Evolutionary conservation across 2,888 invertebrate genomes (phyloP).

Genomic region (Mimachlamys varia): DNA sequence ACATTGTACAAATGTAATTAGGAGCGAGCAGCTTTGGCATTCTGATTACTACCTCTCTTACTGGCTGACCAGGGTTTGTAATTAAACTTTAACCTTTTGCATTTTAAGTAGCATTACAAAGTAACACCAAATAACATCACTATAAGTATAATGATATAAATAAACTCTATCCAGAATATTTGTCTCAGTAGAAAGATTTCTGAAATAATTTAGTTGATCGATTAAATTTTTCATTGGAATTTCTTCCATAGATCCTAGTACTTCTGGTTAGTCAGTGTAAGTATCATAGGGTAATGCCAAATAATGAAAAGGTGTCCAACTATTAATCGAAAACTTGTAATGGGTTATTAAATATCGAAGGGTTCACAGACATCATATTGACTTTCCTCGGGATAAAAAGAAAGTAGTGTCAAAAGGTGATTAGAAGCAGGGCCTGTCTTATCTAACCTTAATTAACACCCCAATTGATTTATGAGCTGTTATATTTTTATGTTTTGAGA

Average conservation of each 20-base stretch:
- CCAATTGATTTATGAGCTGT: not conserved
- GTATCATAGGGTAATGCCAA: not conserved
- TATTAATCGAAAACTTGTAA: not conserved
- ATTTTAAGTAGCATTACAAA: not conserved
- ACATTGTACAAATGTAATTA: no score
- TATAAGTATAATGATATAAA: constrained; percentile 29
- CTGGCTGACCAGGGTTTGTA: not conserved
- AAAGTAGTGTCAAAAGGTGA: not conserved
- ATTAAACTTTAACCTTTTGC: not conserved
- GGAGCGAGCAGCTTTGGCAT: not conserved
- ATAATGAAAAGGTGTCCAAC: not conserved
- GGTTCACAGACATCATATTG: not conserved
- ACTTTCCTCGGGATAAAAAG: not conserved
- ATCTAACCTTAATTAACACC: not conserved
- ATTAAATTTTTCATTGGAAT: constrained; percentile 36
- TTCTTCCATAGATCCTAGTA: not conserved
- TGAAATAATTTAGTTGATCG: not conserved
- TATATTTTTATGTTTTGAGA: not conserved
- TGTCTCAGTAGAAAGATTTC: not conserved
- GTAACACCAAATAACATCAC: not conserved
- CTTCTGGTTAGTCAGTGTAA: not conserved
- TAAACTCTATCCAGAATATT: not conserved
- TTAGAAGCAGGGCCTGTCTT: not conserved
- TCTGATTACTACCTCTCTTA: not conserved
- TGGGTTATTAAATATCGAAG: not conserved